These are phyloP conservation scores for Rhogogaster chlorosoma DNA, from an alignment of 2,888 invertebrate genomes.

Conservation along the genomic window DNA sequence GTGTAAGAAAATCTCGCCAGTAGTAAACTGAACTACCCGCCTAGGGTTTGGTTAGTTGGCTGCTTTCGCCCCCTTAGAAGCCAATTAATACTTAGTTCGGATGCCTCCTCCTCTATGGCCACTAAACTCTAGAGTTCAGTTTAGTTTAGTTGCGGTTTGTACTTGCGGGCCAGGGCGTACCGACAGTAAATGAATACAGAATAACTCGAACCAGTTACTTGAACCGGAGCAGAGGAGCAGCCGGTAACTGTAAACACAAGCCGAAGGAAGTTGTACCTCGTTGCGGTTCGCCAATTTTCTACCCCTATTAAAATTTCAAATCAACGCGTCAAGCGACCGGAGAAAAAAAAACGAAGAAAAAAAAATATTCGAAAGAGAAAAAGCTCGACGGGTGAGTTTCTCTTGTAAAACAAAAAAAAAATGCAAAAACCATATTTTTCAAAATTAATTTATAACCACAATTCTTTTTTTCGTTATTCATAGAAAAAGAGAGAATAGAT, in stretches of 20 bases:
- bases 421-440: too few species aligned
- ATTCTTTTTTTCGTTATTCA: too few species aligned
- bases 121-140: background rate
- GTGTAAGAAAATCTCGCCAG: background rate
- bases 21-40: background rate
- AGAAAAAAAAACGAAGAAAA: too few species aligned
- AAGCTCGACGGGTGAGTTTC: too few species aligned
- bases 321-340: too few species aligned
- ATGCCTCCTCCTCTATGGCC: background rate
- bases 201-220: constrained; percentile 1
- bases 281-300: background rate
- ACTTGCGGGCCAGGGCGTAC: background rate
- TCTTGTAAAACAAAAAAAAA: too few species aligned
- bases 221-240: background rate
- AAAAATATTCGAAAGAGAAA: too few species aligned
- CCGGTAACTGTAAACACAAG: background rate
- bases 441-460: too few species aligned
- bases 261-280: background rate
- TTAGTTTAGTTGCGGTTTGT: constrained; percentile 8
- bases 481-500: background rate
- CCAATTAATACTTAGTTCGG: constrained; percentile 6
- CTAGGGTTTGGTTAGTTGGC: background rate
- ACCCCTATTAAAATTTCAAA: background rate
- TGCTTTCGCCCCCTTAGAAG: background rate
- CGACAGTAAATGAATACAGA: background rate